Percentiles rank a stretch among this genome's conserved stretches.
Conservation (phyloP, 2,888 invertebrate genomes). For the Bedellia somnulentella region DNA sequence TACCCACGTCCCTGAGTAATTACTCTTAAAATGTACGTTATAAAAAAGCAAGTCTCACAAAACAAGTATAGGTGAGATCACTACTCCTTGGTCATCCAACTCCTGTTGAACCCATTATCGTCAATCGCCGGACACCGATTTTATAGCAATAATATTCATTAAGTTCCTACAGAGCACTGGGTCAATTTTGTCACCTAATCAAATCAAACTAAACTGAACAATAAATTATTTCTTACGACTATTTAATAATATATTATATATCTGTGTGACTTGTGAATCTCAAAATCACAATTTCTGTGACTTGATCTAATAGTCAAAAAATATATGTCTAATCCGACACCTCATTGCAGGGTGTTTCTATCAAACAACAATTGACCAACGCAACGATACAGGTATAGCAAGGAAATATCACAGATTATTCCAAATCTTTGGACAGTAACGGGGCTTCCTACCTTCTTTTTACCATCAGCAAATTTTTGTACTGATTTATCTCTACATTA, state of each 20-base stretch:
- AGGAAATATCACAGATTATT: conserved; percentile 62
- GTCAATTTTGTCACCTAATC: conserved; percentile 57
- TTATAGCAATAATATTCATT: conserved; percentile 54
- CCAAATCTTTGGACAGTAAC: conserved; percentile 58
- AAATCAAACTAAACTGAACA: conserved; percentile 56
- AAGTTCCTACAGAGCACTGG: conserved; percentile 52
- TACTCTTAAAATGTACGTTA: too few relatives aligned
- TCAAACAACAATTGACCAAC: conserved; percentile 61
- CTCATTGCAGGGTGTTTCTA: conserved; percentile 35
- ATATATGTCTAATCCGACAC: conserved; percentile 56
- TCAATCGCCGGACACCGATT: conserved; percentile 27
- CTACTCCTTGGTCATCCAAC: conserved; percentile 51
- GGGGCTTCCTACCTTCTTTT: conserved; percentile 35
- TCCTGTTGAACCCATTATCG: conserved; percentile 27
- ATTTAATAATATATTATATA: conserved; percentile 47
- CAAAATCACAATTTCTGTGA: conserved; percentile 55
- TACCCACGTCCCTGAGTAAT: too few relatives aligned
- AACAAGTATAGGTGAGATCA: too few relatives aligned
- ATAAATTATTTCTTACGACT: conserved; percentile 60
- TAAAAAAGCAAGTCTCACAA: conserved; percentile 32
- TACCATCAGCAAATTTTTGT: conserved; percentile 36
- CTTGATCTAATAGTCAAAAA: conserved; percentile 61
- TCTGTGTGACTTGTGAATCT: conserved; percentile 50
- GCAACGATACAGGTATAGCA: conserved; percentile 51
- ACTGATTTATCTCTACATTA: conserved; percentile 36